phyloP scores from a whole-genome alignment of 1,140 invertebrate genomes.

The Drosophila baimaii region DNA sequence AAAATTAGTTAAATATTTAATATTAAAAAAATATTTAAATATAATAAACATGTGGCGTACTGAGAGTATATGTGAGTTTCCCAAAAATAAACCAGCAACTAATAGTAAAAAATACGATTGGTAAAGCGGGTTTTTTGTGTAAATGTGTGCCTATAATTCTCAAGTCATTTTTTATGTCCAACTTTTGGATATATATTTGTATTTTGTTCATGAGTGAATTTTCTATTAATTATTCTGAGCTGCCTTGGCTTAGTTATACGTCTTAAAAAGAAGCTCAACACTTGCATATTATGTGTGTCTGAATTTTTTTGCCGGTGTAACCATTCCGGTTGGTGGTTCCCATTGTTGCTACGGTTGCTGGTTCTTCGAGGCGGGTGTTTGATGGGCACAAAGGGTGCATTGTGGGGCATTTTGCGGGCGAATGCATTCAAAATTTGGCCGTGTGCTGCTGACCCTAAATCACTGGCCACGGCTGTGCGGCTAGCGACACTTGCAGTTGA shows the following conservation, averaged over 20 bases:
- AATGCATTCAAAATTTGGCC: conserved; percentile 60
- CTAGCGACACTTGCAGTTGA: conserved; percentile 31
- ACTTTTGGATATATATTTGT: background rate
- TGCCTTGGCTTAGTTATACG: no score
- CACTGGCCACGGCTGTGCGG: conserved; percentile 58
- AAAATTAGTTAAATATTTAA: no score
- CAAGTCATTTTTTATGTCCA: background rate
- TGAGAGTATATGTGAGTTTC: no score
- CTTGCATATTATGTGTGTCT: background rate
- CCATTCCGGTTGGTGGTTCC: conserved; percentile 12
- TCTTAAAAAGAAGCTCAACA: background rate
- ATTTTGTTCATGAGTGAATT: background rate
- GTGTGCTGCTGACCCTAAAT: conserved; percentile 72
- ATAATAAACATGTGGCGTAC: background rate
- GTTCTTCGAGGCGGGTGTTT: conserved; percentile 7
- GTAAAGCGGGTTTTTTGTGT: background rate
- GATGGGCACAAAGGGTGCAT: conserved; percentile 11
- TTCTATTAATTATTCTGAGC: no score
- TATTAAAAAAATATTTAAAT: background rate
- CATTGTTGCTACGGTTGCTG: conserved; percentile 21
- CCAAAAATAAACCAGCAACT: no score
- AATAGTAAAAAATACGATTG: background rate
- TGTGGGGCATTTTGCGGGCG: conserved; percentile 56
- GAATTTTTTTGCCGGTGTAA: background rate
- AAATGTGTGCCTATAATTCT: background rate